phyloP scores from a whole-genome alignment of 2,113 vertebrate species.

The Psittacula cyanocephala region DNA sequence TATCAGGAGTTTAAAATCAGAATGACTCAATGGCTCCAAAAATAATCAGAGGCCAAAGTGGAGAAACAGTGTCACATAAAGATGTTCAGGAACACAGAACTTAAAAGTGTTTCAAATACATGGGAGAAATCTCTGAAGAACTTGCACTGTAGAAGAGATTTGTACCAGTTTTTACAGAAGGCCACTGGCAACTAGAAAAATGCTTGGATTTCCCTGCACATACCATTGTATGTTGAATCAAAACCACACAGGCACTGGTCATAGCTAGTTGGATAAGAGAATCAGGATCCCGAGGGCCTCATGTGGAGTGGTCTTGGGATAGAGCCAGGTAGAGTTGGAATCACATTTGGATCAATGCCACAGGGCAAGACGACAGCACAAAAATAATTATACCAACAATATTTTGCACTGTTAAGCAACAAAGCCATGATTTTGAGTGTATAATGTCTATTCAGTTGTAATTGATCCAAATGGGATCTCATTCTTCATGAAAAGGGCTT shows the following conservation, averaged over 20 bases:
- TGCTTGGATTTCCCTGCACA: not conserved
- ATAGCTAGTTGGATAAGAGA: not conserved
- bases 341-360: not conserved
- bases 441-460: constrained; percentile 49
- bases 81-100: not conserved
- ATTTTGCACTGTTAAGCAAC: constrained; percentile 59
- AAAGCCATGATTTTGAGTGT: constrained; percentile 36
- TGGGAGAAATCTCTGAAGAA: not conserved
- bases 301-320: not conserved
- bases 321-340: constrained; percentile 30
- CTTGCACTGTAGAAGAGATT: not conserved
- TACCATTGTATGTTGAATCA: not conserved
- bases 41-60: not conserved
- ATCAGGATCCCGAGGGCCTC: constrained; percentile 4
- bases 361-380: not conserved
- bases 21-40: not conserved
- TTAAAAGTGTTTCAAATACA: not conserved
- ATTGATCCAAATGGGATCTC: constrained; percentile 63
- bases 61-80: not conserved
- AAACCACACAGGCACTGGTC: not conserved
- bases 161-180: not conserved
- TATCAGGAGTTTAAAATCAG: not conserved
- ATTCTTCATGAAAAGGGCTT: constrained; percentile 53
- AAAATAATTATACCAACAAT: constrained; percentile 47
- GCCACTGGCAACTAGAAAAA: not conserved